These are phyloP conservation scores for Agraylea sexmaculata DNA, from an alignment of 1,140 invertebrate genomes.

Conservation along the genomic window DNA sequence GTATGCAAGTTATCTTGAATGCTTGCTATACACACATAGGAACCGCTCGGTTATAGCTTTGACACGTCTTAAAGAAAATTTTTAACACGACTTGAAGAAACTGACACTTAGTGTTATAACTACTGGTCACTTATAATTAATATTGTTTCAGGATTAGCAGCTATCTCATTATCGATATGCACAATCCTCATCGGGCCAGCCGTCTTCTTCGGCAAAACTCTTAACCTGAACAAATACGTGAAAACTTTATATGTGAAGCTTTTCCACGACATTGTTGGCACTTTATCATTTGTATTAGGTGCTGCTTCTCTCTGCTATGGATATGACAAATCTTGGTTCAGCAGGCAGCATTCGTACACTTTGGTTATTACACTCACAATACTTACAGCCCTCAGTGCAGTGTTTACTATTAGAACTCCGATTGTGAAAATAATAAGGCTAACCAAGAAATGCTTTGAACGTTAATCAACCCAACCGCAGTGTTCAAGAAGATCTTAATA, in stretches of 20 bases:
- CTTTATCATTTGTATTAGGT: slow-evolving; percentile 10
- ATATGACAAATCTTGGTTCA: slow-evolving; percentile 16
- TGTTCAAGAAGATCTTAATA: not conserved
- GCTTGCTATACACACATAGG: no score
- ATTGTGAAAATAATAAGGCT: slow-evolving; percentile 10
- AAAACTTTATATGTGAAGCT: slow-evolving; percentile 12
- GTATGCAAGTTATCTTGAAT: no score
- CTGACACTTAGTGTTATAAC: not conserved
- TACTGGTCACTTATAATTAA: not conserved
- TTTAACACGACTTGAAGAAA: not conserved
- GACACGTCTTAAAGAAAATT: not conserved
- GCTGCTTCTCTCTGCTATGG: slow-evolving; percentile 10
- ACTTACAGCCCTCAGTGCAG: slow-evolving; percentile 12
- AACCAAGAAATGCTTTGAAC: slow-evolving; percentile 2
- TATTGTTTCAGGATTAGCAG: slow-evolving; percentile 14
- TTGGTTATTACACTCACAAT: slow-evolving; percentile 11
- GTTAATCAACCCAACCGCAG: not conserved
- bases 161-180: slow-evolving; percentile 8
- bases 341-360: slow-evolving; percentile 5
- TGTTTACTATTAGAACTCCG: slow-evolving; percentile 14
- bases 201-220: slow-evolving; percentile 4
- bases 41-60: no score
- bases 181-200: slow-evolving; percentile 15
- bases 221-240: slow-evolving; percentile 1
- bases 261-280: slow-evolving; percentile 12